phyloP scores from a whole-genome alignment of 1,140 invertebrate genomes.

The Heterodera carotae region DNA sequence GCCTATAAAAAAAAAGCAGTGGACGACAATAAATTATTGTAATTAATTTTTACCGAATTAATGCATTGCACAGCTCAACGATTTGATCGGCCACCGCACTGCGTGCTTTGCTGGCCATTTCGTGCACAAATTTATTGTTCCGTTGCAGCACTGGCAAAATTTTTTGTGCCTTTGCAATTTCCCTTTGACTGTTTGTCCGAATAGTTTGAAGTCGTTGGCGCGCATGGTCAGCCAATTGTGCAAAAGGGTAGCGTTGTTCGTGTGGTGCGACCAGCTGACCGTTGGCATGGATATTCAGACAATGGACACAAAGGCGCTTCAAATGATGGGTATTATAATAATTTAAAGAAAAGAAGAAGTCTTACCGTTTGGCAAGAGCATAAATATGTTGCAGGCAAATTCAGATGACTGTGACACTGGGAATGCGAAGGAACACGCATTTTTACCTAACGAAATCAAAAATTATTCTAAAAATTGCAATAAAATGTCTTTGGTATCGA shows the following conservation, averaged over 20 bases:
- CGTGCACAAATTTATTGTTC: slow-evolving; percentile 2
- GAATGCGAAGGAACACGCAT: slow-evolving; percentile 7
- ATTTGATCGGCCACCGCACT: slow-evolving; percentile 16
- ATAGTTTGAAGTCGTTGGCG: not conserved
- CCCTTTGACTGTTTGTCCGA: slow-evolving; percentile 11
- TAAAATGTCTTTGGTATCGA: too few species aligned
- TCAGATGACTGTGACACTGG: slow-evolving; percentile 18
- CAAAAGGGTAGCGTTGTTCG: slow-evolving; percentile 26
- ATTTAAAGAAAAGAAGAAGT: not conserved
- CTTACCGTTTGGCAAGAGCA: slow-evolving; percentile 26
- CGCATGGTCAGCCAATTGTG: slow-evolving; percentile 23
- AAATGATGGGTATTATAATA: slow-evolving; percentile 3
- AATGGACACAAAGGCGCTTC: slow-evolving; percentile 27
- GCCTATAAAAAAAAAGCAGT: not conserved
- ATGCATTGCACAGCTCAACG: slow-evolving; percentile 22
- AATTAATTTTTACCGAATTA: not conserved
- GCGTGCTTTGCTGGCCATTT: slow-evolving; percentile 14
- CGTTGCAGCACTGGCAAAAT: not conserved
- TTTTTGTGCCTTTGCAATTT: not conserved
- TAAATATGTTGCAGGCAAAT: slow-evolving; percentile 19
- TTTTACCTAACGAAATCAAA: slow-evolving; percentile 1
- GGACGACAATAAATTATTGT: too few species aligned
- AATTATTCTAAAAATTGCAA: too few species aligned
- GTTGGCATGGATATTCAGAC: slow-evolving; percentile 25
- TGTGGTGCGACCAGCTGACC: slow-evolving; percentile 4